Base-by-base conservation (phyloP, 2,888 invertebrate genomes). In the Rotaria macrura region DNA sequence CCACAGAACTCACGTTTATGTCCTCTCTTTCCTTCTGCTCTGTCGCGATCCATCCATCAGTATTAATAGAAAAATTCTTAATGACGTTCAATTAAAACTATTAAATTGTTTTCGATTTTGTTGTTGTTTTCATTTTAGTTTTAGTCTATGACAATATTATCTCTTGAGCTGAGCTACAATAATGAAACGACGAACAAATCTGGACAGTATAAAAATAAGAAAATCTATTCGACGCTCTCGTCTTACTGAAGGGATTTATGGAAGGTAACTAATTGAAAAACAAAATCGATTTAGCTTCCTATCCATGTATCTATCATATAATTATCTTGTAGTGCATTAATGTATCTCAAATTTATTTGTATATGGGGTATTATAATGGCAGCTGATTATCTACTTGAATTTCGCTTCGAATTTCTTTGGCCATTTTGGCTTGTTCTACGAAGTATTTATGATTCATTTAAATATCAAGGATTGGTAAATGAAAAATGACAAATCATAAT, bases 331-430 rank as follows among this genome's bases (percentile, higher is more conserved):
- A 97, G 96, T 92, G 94, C 95, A 89, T 93, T 97, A 91, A 93
- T 96, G 91, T 97, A 97, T 93, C 92, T 96, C 92, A 96, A 96
- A 93, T 96, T 97, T 93, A 93, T 97, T 90, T 93, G 96, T 92
- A 93, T 97, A 92, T 97, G 97, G 97, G 94, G 94, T 89, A 93
- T 95, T 91, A 95, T 97, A 89, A 94, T 97, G 91, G 93, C 96
- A 92, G 96, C 95, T 88, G 97, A 97, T 92, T 96, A 96, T 92
- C 94, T 97, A 93, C 93, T 97, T 92, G 97, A 97, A 92, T 97
- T 98, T 93, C 95, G 98, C 90, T 96, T 98, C 93, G 98, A 98
- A 93, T 96, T 97, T 92, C 93, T 98, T 90, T 98, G 97, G 96
- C 97, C 98, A 85, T 96, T 97, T 92, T 97, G 97, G 95, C 94